Evolutionary conservation across 2,888 invertebrate species (phyloP).

Genomic region (Cyclophora punctaria): DNA sequence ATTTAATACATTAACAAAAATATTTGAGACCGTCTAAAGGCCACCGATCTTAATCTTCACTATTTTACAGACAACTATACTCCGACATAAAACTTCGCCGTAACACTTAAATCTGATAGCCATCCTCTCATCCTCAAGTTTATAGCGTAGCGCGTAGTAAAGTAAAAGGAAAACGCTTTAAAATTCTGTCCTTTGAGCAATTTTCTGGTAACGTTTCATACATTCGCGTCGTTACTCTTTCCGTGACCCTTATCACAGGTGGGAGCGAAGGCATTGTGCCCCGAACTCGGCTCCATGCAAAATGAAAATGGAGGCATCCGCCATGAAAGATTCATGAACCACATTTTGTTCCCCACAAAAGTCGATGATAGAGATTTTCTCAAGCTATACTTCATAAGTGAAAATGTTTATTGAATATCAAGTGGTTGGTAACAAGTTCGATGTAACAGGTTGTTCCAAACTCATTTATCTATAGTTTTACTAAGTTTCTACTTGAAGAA

Average conservation of each 20-base stretch:
- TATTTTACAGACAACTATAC: too few relatives aligned
- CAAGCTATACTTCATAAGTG: conserved; percentile 17
- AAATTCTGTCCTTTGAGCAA: conserved; percentile 7
- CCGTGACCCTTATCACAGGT: conserved; percentile 14
- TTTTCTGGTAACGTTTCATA: conserved; percentile 10
- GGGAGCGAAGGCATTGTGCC: conserved; percentile 19
- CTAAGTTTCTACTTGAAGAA: too few relatives aligned
- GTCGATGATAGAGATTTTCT: conserved; percentile 27
- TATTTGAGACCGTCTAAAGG: too few relatives aligned
- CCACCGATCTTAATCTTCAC: too few relatives aligned
- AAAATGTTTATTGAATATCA: conserved; percentile 15
- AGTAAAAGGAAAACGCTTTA: too few relatives aligned
- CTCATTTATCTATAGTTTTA: too few relatives aligned
- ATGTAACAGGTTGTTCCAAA: too few relatives aligned
- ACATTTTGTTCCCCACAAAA: conserved; percentile 24
- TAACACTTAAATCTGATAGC: too few relatives aligned
- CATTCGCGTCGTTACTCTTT: conserved; percentile 16
- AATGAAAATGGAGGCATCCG: conserved; percentile 36
- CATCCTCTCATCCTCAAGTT: too few relatives aligned
- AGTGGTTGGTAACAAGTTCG: not conserved
- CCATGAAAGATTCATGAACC: conserved; percentile 48
- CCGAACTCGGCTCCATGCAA: conserved; percentile 7
- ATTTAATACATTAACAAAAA: too few relatives aligned
- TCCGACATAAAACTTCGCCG: too few relatives aligned
- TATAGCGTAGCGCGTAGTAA: too few relatives aligned